Percentiles rank a stretch among this genome's conserved stretches.
Evolutionary conservation across 2,797 vertebrate genomes (phyloP).

Genomic region (Petrocephalus sullivani): DNA sequence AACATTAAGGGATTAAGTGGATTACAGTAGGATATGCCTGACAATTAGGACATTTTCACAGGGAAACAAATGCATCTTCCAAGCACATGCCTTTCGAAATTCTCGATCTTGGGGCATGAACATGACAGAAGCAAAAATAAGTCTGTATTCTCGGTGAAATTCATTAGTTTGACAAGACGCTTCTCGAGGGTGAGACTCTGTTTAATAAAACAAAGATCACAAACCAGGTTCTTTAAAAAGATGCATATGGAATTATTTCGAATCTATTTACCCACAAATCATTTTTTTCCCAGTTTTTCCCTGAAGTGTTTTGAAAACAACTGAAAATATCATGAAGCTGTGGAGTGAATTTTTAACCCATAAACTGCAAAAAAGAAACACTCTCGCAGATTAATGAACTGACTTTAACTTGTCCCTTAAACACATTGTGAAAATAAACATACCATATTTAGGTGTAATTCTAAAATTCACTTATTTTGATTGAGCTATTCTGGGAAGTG

Average conservation of each 20-base stretch:
- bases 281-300: not conserved
- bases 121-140: not conserved
- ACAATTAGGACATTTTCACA: conserved; percentile 44
- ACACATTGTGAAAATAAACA: not conserved
- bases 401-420: not conserved
- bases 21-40: conserved; percentile 74
- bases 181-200: not conserved
- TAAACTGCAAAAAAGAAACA: not conserved
- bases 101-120: not conserved
- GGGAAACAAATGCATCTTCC: not conserved
- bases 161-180: not conserved
- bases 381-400: not conserved
- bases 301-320: not conserved
- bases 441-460: not conserved
- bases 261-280: not conserved
- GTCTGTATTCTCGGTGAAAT: not conserved
- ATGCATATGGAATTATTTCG: not conserved
- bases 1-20: conserved; percentile 87
- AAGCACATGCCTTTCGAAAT: not conserved
- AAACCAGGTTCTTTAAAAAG: not conserved
- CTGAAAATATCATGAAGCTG: not conserved
- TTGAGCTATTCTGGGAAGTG: not conserved
- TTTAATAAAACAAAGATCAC: not conserved
- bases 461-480: not conserved
- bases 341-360: not conserved